phyloP scores from a whole-genome alignment of 2,797 vertebrate species.

The Periparus ater region DNA sequence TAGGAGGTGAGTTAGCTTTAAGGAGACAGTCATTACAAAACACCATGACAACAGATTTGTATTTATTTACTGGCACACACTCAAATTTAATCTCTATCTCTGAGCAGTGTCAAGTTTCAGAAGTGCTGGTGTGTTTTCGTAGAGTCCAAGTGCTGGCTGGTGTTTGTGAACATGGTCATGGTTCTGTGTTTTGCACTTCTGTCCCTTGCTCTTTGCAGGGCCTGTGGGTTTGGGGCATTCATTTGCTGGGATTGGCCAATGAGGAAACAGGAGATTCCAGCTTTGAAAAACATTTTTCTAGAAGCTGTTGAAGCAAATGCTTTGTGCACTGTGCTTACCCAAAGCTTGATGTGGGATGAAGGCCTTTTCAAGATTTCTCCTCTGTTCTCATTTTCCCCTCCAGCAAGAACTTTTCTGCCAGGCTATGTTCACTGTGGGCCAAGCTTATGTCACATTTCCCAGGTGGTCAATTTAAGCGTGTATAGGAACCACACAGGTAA shows the following conservation, averaged over 20 bases:
- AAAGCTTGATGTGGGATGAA: not conserved
- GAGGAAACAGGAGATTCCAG: not conserved
- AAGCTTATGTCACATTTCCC: fast-evolving
- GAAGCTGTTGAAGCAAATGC: not conserved
- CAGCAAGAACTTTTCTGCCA: not conserved
- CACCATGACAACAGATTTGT: constrained; percentile 20
- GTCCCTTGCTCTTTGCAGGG: not conserved
- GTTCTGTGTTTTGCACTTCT: not conserved
- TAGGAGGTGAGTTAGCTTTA: not conserved
- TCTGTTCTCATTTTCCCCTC: not conserved
- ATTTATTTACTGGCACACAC: constrained; percentile 42
- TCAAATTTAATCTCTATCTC: constrained; percentile 1
- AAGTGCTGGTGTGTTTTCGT: not conserved
- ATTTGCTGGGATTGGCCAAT: not conserved
- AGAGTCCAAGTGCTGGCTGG: not conserved
- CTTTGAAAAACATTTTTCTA: not conserved
- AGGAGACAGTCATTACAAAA: constrained; percentile 25
- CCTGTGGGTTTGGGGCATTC: not conserved
- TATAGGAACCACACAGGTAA: not conserved
- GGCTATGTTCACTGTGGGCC: not conserved
- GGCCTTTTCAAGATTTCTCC: not conserved
- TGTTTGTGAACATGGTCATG: not conserved
- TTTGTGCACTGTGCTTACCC: not conserved
- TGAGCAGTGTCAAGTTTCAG: constrained; percentile 13
- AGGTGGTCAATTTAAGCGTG: not conserved